A percentile compares a stretch with the other conserved stretches of the same genome.
Evolutionary conservation across 2,888 invertebrate genomes (phyloP).

Genomic region (Ellobium chinense): DNA sequence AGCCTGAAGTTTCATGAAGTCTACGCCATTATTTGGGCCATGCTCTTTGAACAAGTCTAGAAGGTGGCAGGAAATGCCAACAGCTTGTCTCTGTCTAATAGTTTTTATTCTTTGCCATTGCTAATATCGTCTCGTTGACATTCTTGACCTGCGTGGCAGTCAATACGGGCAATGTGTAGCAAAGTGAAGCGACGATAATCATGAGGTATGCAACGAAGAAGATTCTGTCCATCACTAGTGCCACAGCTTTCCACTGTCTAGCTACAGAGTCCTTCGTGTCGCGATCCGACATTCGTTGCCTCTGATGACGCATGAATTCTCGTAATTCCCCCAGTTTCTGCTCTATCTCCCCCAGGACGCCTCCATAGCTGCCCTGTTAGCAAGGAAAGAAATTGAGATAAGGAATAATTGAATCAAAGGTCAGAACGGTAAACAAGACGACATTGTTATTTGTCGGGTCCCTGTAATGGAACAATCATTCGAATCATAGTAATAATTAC

Average conservation of each 20-base stretch:
- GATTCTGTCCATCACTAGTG: conserved; percentile 74
- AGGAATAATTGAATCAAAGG: too few relatives aligned
- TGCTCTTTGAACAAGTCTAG: not conserved
- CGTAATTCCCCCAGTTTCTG: conserved; percentile 63
- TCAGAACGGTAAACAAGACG: too few relatives aligned
- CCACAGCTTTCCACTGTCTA: conserved; percentile 76
- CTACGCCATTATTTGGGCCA: not conserved
- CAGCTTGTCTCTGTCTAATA: not conserved
- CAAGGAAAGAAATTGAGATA: too few relatives aligned
- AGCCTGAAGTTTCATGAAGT: too few relatives aligned
- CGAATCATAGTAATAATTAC: too few relatives aligned
- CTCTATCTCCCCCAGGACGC: conserved; percentile 60
- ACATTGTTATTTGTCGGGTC: too few relatives aligned
- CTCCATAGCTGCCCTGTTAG: not conserved
- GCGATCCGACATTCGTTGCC: conserved; percentile 68
- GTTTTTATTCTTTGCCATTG: not conserved
- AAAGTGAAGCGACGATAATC: conserved; percentile 71
- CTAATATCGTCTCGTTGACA: not conserved
- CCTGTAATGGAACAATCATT: too few relatives aligned
- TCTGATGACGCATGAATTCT: conserved; percentile 62
- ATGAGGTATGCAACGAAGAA: conserved; percentile 75
- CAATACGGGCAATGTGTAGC: conserved; percentile 59
- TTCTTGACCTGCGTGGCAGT: conserved; percentile 14
- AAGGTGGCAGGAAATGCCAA: not conserved
- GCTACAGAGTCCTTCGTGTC: conserved; percentile 71